Percentiles rank a stretch among this genome's conserved stretches.
Conservation (phyloP, 2,113 vertebrate genomes). For the Laticauda laticaudata region DNA sequence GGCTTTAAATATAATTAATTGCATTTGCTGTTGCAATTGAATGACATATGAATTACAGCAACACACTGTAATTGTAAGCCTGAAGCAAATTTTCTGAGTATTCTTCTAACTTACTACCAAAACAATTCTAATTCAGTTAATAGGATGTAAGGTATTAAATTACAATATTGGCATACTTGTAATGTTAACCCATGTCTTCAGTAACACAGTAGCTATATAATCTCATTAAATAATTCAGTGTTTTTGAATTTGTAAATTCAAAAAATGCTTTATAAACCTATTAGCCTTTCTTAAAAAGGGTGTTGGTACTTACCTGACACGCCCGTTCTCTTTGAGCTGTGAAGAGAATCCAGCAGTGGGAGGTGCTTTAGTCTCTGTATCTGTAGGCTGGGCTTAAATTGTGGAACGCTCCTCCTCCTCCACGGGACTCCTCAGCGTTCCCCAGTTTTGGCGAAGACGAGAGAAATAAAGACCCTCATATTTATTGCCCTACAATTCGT, state of each 20-base stretch:
- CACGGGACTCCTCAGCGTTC: too few relatives aligned
- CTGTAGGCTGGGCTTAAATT: too few relatives aligned
- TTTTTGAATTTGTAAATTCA: background rate
- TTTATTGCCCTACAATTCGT: too few relatives aligned
- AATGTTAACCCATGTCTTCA: background rate
- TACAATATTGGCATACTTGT: background rate
- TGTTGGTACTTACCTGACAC: too few relatives aligned
- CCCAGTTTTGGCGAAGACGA: too few relatives aligned
- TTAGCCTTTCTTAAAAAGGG: background rate
- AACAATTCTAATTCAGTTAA: background rate
- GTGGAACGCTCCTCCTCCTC: too few relatives aligned
- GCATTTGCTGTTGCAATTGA: background rate
- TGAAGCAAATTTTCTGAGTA: background rate
- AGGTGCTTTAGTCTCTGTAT: too few relatives aligned
- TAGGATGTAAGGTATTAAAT: background rate
- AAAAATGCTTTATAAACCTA: background rate
- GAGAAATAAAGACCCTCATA: too few relatives aligned
- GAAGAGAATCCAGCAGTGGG: too few relatives aligned
- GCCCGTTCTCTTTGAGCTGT: too few relatives aligned
- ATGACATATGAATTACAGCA: background rate
- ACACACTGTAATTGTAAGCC: background rate
- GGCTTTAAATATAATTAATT: background rate
- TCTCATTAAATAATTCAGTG: background rate
- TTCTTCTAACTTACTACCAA: background rate
- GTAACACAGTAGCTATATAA: background rate